Evolutionary conservation across 1,140 invertebrate species (phyloP), one percentile per base, ranked within the genome.

Genomic region (Delia radicum): DNA sequence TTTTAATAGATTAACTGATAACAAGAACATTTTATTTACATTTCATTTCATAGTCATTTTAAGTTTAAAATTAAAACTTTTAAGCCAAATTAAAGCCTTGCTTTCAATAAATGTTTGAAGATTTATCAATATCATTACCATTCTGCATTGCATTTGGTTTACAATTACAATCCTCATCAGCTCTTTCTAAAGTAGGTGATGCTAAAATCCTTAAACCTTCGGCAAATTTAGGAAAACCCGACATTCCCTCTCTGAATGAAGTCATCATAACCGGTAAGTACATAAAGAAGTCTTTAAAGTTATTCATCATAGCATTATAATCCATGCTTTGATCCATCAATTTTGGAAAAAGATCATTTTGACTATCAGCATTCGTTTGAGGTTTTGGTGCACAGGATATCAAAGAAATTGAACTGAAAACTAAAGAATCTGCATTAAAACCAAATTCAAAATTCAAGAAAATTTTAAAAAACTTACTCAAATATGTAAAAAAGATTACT

Each of bases 211-310:
- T 80, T 29, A 85, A 62, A 6, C 83, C 83, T 27, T 85, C 83
- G 0, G 83, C 83, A 28, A 85, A 83, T 69, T 85, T 85, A 5
- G 83, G 83, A 62, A 85, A 85, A 12, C 83, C 83, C 0, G 81
- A 75, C 83, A 85, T 85, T 10, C 83, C 83, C 48, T 85, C 83
- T 67, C 81, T 83, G 0, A 85, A 21, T 0, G 83, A 82, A 5
- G 83, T 85, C 82, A 85, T 82, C 83, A 85, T 85, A 1, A 85
- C 83, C 0, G 83, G 83, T 62, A 85, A 69, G 76, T 85, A 85
- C 83, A 85, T 85, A 15, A 85, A 82, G 37, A 85, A 85, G 72
- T 85, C 83, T 42, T 85, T 85, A n/a, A 85, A 81, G 31, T 85
- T 83, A 0, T 81, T 79, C 65, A 85, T 78, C 24, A 85, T 78